These are phyloP conservation scores for Platycercus adscitus DNA, from an alignment of 2,113 vertebrate genomes.

Conservation along the genomic window DNA sequence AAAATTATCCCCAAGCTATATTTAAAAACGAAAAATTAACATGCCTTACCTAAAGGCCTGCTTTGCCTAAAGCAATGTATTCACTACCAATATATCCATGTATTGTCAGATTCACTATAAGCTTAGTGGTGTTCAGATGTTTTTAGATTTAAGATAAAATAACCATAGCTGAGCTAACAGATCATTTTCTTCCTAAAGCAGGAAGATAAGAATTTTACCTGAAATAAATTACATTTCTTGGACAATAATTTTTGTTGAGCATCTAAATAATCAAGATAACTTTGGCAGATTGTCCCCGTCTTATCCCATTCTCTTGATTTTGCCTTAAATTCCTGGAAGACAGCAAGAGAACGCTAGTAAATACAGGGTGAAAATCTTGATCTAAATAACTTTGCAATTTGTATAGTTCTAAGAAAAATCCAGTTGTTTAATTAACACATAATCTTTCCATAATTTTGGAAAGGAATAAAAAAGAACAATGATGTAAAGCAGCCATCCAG, in stretches of 20 bases:
- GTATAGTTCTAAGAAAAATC: neutral
- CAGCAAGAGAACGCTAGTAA: neutral
- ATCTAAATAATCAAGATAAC: constrained; percentile 65
- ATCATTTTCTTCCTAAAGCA: neutral
- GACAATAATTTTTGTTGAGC: constrained; percentile 69
- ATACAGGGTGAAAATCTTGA: neutral
- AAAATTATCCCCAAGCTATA: neutral
- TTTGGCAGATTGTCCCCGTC: constrained; percentile 66
- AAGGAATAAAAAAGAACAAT: neutral
- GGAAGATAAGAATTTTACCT: constrained; percentile 66
- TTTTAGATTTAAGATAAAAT: neutral
- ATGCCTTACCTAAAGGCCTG: neutral
- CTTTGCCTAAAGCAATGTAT: neutral
- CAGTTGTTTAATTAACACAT: neutral
- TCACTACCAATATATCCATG: neutral
- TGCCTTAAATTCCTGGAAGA: constrained; percentile 73
- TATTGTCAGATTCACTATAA: neutral
- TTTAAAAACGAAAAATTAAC: neutral
- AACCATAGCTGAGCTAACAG: neutral
- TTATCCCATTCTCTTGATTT: constrained; percentile 78
- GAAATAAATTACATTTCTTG: constrained; percentile 73
- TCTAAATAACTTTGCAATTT: neutral
- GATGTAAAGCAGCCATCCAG: neutral
- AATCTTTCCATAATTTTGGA: neutral
- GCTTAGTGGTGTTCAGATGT: neutral